These are phyloP conservation scores for Pseudomyrmex gracilis DNA, from an alignment of 1,140 invertebrate species.

Conservation along the genomic window DNA sequence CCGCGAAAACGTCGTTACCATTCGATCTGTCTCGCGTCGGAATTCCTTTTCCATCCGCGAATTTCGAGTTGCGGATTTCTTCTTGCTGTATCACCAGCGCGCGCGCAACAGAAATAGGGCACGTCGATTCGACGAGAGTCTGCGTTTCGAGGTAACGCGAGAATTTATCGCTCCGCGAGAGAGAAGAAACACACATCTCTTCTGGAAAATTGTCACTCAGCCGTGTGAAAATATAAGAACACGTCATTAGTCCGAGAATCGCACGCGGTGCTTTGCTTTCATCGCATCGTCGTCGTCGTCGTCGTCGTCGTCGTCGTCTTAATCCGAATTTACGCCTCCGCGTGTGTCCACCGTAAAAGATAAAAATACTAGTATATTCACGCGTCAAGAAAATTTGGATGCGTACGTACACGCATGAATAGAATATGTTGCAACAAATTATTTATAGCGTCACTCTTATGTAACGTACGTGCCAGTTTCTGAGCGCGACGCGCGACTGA, in stretches of 20 bases:
- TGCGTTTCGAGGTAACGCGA: constrained; percentile 20
- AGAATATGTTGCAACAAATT: constrained; percentile 35
- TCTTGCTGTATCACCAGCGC: not conserved
- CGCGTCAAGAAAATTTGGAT: constrained; percentile 7
- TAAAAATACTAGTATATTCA: constrained; percentile 22
- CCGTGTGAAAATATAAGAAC: constrained; percentile 33
- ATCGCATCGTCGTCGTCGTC: too few species aligned
- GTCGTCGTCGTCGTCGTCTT: not conserved
- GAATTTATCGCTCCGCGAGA: not conserved
- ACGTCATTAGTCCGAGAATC: constrained; percentile 29
- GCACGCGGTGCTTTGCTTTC: not conserved
- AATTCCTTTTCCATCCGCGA: not conserved
- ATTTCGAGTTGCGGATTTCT: not conserved
- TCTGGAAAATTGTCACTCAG: constrained; percentile 41
- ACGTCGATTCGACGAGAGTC: constrained; percentile 22
- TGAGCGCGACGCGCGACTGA: constrained; percentile 11
- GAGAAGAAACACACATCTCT: not conserved
- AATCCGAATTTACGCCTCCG: not conserved
- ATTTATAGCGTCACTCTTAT: constrained; percentile 33
- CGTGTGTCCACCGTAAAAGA: not conserved
- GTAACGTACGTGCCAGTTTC: constrained; percentile 5
- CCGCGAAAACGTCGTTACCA: not conserved
- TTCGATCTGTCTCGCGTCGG: not conserved
- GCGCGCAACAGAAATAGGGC: not conserved
- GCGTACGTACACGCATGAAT: not conserved